Evolutionary conservation across 2,888 invertebrate species (phyloP).

Genomic region (Norana najaformis): DNA sequence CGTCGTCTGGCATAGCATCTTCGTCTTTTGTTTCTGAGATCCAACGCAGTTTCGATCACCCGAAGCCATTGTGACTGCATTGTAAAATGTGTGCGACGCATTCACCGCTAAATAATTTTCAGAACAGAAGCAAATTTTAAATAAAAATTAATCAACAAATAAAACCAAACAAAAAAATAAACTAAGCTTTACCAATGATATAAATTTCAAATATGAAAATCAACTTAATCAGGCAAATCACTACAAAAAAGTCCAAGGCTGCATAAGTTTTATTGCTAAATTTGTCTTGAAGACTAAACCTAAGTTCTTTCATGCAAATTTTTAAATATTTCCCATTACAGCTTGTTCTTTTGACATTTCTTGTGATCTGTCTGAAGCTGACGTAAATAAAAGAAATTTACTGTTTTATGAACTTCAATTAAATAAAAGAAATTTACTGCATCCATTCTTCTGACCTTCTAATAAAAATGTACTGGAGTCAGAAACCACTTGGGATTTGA

Average conservation of each 20-base stretch:
- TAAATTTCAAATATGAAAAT: too few relatives aligned
- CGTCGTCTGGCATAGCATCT: slow-evolving; percentile 64
- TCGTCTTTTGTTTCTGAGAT: slow-evolving; percentile 64
- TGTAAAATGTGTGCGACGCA: slow-evolving; percentile 67
- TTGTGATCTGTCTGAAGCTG: neutral
- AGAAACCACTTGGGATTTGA: too few relatives aligned
- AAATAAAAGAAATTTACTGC: too few relatives aligned
- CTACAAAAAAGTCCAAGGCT: too few relatives aligned
- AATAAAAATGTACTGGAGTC: too few relatives aligned
- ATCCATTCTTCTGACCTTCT: too few relatives aligned
- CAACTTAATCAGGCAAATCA: too few relatives aligned
- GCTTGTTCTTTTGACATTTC: neutral
- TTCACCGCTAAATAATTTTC: slow-evolving; percentile 63
- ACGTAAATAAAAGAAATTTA: neutral
- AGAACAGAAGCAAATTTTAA: neutral
- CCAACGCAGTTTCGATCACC: slow-evolving; percentile 63
- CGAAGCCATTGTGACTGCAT: slow-evolving; percentile 79
- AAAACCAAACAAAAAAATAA: too few relatives aligned
- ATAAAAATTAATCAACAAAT: neutral
- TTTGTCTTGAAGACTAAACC: neutral
- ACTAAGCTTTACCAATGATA: neutral
- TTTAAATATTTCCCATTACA: neutral
- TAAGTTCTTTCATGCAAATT: neutral
- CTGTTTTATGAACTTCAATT: too few relatives aligned
- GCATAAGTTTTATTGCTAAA: neutral